These are phyloP conservation scores for Mionectes olivaceus DNA, from an alignment of 2,797 vertebrate genomes.

Conservation along the genomic window DNA sequence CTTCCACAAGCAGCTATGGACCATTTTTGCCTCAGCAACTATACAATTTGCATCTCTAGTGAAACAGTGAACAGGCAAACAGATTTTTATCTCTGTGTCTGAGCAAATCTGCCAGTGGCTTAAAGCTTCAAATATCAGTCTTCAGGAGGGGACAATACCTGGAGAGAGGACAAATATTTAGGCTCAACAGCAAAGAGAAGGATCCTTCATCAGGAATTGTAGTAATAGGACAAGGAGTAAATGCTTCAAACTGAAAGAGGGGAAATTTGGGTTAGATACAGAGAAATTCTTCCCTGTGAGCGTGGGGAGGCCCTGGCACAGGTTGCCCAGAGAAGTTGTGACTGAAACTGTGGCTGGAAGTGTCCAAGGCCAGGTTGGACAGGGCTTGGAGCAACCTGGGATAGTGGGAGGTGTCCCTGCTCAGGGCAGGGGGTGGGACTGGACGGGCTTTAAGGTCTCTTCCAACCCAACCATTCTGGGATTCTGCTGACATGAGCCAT, in stretches of 20 bases:
- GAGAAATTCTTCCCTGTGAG: neutral
- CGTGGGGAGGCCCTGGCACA: neutral
- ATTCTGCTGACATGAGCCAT: neutral
- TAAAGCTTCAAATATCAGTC: neutral
- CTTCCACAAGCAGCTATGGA: neutral
- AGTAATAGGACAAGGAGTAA: neutral
- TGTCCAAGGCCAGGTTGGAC: rapidly evolving
- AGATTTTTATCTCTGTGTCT: neutral
- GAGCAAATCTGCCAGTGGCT: neutral
- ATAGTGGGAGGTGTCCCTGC: rapidly evolving
- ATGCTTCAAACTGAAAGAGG: neutral
- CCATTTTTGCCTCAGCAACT: slow-evolving; percentile 3
- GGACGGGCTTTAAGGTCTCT: neutral
- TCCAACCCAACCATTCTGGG: neutral
- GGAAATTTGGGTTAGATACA: neutral
- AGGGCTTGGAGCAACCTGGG: rapidly evolving
- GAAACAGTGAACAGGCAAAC: neutral
- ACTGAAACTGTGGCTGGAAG: neutral
- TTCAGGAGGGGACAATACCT: neutral
- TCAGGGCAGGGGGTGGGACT: neutral
- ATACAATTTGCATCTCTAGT: neutral
- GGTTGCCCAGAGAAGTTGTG: neutral
- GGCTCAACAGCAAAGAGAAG: neutral
- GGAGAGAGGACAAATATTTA: neutral
- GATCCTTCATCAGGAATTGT: neutral